A percentile compares a stretch with the other conserved stretches of the same genome.
phyloP scores from a whole-genome alignment of 1,140 invertebrate genomes.

The Drosophila serrata region DNA sequence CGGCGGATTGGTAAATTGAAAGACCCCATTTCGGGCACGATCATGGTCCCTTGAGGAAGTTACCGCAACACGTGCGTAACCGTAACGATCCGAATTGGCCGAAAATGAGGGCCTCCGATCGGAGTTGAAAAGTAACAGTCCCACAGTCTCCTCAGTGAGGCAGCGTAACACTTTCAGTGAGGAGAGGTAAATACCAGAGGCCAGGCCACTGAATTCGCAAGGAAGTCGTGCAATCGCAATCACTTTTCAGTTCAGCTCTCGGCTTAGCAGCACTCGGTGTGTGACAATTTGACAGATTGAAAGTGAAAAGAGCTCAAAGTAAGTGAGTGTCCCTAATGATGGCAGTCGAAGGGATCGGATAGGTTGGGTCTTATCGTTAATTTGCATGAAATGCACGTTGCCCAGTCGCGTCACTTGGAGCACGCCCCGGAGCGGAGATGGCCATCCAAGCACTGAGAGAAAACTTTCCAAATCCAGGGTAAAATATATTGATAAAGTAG shows the following conservation, averaged over 20 bases:
- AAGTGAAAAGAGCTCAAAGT: conserved; percentile 66
- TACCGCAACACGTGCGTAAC: conserved; percentile 53
- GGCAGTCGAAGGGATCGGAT: conserved; percentile 35
- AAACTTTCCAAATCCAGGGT: not conserved
- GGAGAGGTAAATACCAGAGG: conserved; percentile 11
- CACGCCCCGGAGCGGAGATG: conserved; percentile 51
- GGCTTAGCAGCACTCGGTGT: not conserved
- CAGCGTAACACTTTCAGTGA: conserved; percentile 31
- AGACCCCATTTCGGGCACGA: conserved; percentile 41
- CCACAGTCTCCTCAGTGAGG: not conserved
- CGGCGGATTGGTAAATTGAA: conserved; percentile 42
- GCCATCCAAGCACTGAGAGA: conserved; percentile 1
- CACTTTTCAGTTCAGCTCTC: conserved; percentile 65
- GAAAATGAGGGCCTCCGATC: conserved; percentile 34
- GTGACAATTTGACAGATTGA: conserved; percentile 81
- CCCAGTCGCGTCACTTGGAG: conserved; percentile 33
- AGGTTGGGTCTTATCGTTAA: conserved; percentile 57
- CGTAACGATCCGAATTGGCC: conserved; percentile 51
- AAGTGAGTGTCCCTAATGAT: conserved; percentile 73
- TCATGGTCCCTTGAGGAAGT: conserved; percentile 48
- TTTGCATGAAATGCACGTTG: conserved; percentile 81
- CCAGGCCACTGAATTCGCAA: conserved; percentile 12
- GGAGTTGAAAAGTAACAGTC: conserved; percentile 33
- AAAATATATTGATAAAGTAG: not conserved
- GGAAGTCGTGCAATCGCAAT: conserved; percentile 71